Percentiles rank a stretch among this genome's conserved stretches.
Evolutionary conservation across 2,797 vertebrate species (phyloP).

Genomic region (Micrastur ruficollis): DNA sequence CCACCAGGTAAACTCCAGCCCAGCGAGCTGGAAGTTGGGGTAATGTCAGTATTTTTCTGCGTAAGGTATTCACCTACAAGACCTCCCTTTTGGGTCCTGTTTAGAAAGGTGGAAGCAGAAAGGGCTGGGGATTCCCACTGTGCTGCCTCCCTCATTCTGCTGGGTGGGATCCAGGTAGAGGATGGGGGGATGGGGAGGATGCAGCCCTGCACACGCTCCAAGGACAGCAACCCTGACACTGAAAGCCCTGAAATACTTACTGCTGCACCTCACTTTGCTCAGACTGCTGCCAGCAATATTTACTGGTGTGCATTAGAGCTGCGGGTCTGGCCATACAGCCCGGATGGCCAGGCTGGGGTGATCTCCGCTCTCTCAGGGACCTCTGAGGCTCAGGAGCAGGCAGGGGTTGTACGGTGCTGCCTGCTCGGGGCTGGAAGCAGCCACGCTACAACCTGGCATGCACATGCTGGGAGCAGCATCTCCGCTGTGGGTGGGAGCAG

Average conservation of each 20-base stretch:
- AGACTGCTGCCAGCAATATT: not conserved
- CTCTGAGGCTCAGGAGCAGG: accelerated
- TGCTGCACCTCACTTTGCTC: accelerated
- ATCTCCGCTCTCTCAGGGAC: not conserved
- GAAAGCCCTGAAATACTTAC: accelerated
- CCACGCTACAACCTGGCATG: accelerated
- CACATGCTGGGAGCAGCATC: not conserved
- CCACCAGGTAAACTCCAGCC: not conserved
- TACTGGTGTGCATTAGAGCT: not conserved
- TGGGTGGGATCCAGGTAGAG: not conserved
- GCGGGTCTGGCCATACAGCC: not conserved
- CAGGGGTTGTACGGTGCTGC: not conserved
- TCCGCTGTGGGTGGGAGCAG: accelerated
- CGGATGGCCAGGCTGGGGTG: not conserved
- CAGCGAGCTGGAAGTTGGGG: accelerated
- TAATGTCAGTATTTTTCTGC: not conserved
- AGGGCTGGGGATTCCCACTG: not conserved
- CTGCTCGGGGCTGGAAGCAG: not conserved
- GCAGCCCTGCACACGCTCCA: not conserved
- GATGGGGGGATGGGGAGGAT: accelerated
- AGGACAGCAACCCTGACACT: not conserved
- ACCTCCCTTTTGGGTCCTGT: not conserved
- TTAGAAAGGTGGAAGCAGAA: not conserved
- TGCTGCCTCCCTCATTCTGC: not conserved
- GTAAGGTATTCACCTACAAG: not conserved